Evolutionary conservation across 2,797 vertebrate genomes (phyloP).

Genomic region (Anguilla megastoma): DNA sequence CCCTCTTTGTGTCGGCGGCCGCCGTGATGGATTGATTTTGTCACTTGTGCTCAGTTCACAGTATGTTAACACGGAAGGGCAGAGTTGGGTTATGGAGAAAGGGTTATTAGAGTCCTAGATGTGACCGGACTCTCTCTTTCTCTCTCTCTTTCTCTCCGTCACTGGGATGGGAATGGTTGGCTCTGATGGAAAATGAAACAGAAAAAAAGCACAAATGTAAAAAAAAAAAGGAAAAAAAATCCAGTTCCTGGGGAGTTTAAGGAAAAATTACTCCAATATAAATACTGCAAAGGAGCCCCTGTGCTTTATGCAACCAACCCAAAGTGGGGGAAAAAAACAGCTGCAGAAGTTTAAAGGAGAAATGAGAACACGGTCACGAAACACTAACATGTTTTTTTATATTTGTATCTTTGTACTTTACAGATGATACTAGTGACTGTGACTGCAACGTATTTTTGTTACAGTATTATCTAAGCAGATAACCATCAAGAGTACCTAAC

Average conservation of each 20-base stretch:
- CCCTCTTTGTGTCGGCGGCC: slow-evolving; percentile 87
- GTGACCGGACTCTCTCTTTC: slow-evolving; percentile 74
- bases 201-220: neutral
- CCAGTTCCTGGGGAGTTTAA: slow-evolving; percentile 11
- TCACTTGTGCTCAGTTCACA: slow-evolving; percentile 97
- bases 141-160: slow-evolving; percentile 51
- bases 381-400: neutral
- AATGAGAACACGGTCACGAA: neutral
- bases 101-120: slow-evolving; percentile 83
- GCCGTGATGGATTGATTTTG: slow-evolving; percentile 98
- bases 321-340: neutral
- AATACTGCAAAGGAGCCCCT: neutral
- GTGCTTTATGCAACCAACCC: neutral
- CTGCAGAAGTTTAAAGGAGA: neutral
- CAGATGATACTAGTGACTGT: neutral
- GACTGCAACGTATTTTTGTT: neutral
- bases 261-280: slow-evolving; percentile 9
- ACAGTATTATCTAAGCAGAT: neutral
- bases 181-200: slow-evolving; percentile 39
- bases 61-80: slow-evolving; percentile 99
- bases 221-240: slow-evolving; percentile 27
- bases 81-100: slow-evolving; percentile 90
- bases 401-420: neutral
- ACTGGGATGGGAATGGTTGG: slow-evolving; percentile 16
- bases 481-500: neutral